phyloP scores from a whole-genome alignment of 2,113 vertebrate genomes.

The Grallaria varia region DNA sequence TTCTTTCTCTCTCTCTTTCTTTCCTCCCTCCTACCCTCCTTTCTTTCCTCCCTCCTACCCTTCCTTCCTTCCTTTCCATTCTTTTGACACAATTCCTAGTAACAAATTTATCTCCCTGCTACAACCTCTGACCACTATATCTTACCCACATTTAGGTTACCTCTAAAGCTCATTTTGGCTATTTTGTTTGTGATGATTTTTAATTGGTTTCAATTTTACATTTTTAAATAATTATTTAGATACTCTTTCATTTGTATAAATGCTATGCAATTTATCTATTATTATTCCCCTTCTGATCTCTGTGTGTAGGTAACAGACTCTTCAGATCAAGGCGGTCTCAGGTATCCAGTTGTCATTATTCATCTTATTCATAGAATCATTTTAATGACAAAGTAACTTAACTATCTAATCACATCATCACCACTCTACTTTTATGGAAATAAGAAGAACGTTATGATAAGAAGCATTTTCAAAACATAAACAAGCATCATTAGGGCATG shows the following conservation, averaged over 20 bases:
- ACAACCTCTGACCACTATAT: neutral
- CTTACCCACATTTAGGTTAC: neutral
- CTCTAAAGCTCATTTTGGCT: neutral
- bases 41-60: too few relatives aligned
- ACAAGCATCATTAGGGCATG: neutral
- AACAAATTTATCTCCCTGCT: neutral
- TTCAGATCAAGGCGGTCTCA: neutral
- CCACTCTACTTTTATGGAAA: neutral
- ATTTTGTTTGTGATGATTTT: neutral
- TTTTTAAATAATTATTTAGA: neutral
- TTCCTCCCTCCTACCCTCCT: neutral
- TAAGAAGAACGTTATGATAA: neutral
- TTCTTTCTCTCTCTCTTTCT: neutral
- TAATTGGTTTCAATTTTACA: neutral
- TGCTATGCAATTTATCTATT: neutral
- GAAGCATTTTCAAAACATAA: neutral
- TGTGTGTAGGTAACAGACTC: neutral
- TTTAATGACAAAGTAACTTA: neutral
- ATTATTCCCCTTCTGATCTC: neutral
- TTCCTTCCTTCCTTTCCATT: neutral
- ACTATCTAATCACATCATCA: neutral
- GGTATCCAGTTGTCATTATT: neutral
- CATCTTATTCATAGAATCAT: neutral
- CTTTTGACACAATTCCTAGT: neutral
- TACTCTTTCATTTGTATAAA: neutral